Evolutionary conservation across 2,888 invertebrate genomes (phyloP).

Genomic region (Ichneumoninae sp.): DNA sequence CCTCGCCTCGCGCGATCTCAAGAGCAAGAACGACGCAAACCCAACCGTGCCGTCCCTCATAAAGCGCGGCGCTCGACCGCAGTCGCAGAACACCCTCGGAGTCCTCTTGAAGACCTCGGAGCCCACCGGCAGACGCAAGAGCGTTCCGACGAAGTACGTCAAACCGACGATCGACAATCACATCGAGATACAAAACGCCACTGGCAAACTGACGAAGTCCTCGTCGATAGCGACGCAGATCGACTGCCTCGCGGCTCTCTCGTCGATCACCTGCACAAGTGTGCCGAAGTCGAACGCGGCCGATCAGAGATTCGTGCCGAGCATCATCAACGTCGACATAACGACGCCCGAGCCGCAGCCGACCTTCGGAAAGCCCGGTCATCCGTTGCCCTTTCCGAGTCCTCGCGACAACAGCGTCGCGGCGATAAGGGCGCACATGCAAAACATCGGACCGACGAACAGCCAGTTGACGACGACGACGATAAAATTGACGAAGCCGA

Average conservation of each 20-base stretch:
- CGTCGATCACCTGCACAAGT: constrained; percentile 25
- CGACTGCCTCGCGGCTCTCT: constrained; percentile 47
- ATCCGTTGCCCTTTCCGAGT: background rate
- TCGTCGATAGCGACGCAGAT: constrained; percentile 68
- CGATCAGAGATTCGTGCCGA: constrained; percentile 34
- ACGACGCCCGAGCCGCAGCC: constrained; percentile 33
- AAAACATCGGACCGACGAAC: constrained; percentile 49
- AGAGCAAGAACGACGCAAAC: constrained; percentile 4
- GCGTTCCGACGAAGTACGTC: constrained; percentile 62
- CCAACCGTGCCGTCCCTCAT: constrained; percentile 2
- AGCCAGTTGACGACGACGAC: constrained; percentile 54
- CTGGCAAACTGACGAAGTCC: constrained; percentile 53
- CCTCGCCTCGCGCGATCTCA: constrained; percentile 22
- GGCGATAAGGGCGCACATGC: constrained; percentile 56
- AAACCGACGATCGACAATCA: constrained; percentile 33
- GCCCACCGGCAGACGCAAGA: constrained; percentile 60
- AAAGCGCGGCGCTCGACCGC: constrained; percentile 29
- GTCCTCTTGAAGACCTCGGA: constrained; percentile 46
- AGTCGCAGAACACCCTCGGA: constrained; percentile 29
- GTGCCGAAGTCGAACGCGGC: background rate
- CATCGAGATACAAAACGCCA: constrained; percentile 15
- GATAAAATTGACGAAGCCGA: constrained; percentile 32
- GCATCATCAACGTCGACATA: constrained; percentile 29
- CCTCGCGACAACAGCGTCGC: constrained; percentile 49
- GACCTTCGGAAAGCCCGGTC: constrained; percentile 1